These are phyloP conservation scores for Mugil cephalus DNA, from an alignment of 2,113 vertebrate genomes.

Conservation along the genomic window DNA sequence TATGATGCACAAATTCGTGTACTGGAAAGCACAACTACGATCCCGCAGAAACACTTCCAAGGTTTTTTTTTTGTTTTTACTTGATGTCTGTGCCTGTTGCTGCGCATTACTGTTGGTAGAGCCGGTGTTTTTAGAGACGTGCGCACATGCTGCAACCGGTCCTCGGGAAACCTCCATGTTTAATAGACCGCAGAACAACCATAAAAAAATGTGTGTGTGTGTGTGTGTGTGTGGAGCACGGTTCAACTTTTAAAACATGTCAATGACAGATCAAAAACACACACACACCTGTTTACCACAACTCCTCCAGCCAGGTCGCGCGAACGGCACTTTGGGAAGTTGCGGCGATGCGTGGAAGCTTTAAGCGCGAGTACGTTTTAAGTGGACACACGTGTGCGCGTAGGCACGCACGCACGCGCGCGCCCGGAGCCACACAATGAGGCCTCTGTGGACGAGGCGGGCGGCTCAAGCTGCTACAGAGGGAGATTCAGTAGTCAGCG, in stretches of 20 bases:
- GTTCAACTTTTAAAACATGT: background rate
- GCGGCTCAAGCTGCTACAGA: conserved; percentile 38
- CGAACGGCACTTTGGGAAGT: background rate
- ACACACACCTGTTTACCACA: conserved; percentile 16
- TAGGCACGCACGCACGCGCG: conserved; percentile 6
- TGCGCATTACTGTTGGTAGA: conserved; percentile 6
- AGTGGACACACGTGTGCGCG: background rate
- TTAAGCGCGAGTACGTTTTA: background rate
- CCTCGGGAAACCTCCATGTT: conserved; percentile 32
- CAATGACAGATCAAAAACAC: background rate
- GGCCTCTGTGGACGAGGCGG: conserved; percentile 60
- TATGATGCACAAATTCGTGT: no score
- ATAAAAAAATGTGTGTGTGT: conserved; percentile 1
- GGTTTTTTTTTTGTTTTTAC: background rate
- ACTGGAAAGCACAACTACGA: conserved; percentile 14
- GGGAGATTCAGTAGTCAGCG: conserved; percentile 56
- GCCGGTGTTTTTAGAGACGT: conserved; percentile 6
- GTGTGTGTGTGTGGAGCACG: background rate
- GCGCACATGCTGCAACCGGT: conserved; percentile 6
- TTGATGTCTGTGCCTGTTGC: conserved; percentile 26
- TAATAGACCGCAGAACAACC: conserved; percentile 25
- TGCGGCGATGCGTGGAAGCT: conserved; percentile 25
- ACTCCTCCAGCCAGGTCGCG: background rate
- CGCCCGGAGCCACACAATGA: conserved; percentile 51
- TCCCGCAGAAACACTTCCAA: background rate